Conservation (phyloP, 2,888 invertebrate species). For the Eurytoma adleriae region DNA sequence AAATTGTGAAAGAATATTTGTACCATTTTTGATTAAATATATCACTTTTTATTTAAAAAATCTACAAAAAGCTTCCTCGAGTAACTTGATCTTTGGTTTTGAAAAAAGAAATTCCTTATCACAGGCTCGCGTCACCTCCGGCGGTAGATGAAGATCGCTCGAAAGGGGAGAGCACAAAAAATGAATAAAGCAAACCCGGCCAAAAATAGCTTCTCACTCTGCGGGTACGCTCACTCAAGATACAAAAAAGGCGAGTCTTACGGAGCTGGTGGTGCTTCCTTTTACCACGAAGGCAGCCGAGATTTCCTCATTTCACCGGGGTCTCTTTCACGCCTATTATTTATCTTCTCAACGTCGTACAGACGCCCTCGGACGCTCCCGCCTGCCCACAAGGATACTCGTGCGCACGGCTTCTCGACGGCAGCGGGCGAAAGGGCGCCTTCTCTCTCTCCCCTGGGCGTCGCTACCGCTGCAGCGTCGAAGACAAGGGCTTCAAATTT, state of each 20-base stretch:
- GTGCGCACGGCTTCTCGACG: background rate
- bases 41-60: no score
- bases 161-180: background rate
- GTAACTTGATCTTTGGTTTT: background rate
- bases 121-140: background rate
- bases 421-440: background rate
- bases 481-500: conserved; percentile 12
- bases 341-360: conserved; percentile 56
- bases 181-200: background rate
- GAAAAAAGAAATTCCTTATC: background rate
- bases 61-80: background rate
- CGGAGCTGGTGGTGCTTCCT: background rate
- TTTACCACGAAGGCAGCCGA: conserved; percentile 17
- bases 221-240: background rate
- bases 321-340: conserved; percentile 58
- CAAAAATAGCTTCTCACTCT: conserved; percentile 19
- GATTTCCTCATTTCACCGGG: conserved; percentile 39
- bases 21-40: no score
- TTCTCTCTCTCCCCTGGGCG: background rate
- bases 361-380: background rate
- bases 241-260: background rate
- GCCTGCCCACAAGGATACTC: background rate
- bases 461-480: background rate
- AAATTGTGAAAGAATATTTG: no score
- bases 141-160: background rate